Evolutionary conservation across 1,140 invertebrate genomes (phyloP).

Genomic region (Brachystomella parvula): DNA sequence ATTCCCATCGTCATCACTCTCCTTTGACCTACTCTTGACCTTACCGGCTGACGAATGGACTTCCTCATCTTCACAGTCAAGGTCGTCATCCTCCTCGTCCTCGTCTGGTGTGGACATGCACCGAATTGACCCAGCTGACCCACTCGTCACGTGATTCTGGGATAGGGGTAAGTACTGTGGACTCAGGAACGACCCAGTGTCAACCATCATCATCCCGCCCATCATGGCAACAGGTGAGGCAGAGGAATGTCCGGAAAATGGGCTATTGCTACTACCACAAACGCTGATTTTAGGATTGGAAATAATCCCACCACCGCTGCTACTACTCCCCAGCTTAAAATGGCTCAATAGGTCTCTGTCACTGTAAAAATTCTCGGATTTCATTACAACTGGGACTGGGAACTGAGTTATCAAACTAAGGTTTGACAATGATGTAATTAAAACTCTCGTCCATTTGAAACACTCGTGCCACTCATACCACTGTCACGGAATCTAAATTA

Average conservation of each 20-base stretch:
- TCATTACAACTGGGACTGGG: conserved; percentile 9
- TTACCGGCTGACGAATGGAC: neutral
- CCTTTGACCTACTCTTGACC: neutral
- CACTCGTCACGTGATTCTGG: neutral
- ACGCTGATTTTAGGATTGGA: neutral
- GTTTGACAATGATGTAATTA: too few species aligned
- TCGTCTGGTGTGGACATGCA: neutral
- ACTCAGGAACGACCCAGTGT: neutral
- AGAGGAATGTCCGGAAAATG: neutral
- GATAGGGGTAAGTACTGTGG: neutral
- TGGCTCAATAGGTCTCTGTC: conserved; percentile 7
- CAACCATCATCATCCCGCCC: neutral
- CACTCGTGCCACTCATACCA: too few species aligned
- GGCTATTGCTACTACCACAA: neutral
- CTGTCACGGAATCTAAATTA: neutral
- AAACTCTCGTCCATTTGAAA: too few species aligned
- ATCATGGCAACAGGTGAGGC: neutral
- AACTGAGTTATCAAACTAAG: too few species aligned
- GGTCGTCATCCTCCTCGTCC: neutral
- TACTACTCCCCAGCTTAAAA: neutral
- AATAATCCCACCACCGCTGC: neutral
- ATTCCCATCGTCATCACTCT: neutral
- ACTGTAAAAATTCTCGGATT: conserved; percentile 19
- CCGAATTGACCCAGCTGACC: neutral
- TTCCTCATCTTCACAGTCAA: neutral